Evolutionary conservation across 2,113 vertebrate genomes (phyloP), one percentile per base, ranked within the genome.

Genomic region (Tympanuchus pallidicinctus): DNA sequence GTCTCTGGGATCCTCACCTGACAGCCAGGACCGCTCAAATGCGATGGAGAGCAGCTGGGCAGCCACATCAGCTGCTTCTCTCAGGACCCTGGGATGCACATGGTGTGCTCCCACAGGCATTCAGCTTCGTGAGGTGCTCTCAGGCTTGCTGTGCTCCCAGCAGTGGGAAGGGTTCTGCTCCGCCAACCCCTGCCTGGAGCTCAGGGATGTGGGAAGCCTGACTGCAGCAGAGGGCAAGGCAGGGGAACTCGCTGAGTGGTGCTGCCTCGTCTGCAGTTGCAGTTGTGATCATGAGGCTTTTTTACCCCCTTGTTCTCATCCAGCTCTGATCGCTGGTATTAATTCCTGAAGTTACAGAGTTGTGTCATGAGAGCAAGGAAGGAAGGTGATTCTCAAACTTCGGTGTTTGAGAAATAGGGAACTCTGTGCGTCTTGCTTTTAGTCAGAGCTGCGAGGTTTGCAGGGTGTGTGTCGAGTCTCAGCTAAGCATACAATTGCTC

Each of bases 391-490:
- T 11, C 79, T 57, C 10, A 63, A 2, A 42, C 22, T n/a, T 67
- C 30, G 4, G 8, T 78, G 1, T 43, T 60, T 73, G 75, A 91
- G 78, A 42, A 95, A 89, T 15, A 16, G 25, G 83, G 30, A 34
- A 66, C 21, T n/a, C 48, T 5, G 6, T 50, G 38, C 38, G 13
- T 54, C 67, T 34, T 34, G 38, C 3, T 36, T 65, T 64, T 72
- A 43, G 18, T 52, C 57, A 52, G 52, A 72, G 57, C 73, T 87
- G 66, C n/a, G 20, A 15, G 48, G 84, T 13, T 6, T 87, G 48
- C 50, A 73, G 48, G 27, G 32, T 0, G 0, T 57, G 4, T 59
- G 54, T 69, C 0, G 3, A 42, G 52, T 12, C 0, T 5, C 12
- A 91, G 28, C n/a, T 30, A 5, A 27, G 13, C 32, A 30, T 19